A percentile compares a stretch with the other conserved stretches of the same genome.
Evolutionary conservation across 2,797 vertebrate genomes (phyloP).

Genomic region (Limnodromus scolopaceus): DNA sequence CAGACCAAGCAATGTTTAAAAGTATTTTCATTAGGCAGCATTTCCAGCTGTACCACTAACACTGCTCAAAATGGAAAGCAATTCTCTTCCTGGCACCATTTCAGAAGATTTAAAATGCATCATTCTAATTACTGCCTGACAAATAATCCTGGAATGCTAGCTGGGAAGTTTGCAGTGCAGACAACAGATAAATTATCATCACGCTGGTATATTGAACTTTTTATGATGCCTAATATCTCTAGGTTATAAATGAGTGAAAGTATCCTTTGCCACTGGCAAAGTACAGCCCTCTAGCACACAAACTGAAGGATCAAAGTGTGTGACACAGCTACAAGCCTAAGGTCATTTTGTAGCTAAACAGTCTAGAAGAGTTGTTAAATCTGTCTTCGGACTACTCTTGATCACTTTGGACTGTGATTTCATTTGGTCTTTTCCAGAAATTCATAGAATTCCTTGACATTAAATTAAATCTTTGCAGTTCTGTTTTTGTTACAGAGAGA

Average conservation of each 20-base stretch:
- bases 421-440: neutral
- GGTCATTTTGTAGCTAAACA: neutral
- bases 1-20: constrained; percentile 65
- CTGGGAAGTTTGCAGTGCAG: constrained; percentile 48
- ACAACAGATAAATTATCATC: constrained; percentile 48
- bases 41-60: constrained; percentile 62
- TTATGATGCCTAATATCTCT: constrained; percentile 57
- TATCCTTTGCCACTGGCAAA: neutral
- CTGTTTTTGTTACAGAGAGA: neutral
- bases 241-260: neutral
- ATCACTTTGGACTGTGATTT: neutral
- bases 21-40: constrained; percentile 74
- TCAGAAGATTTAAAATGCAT: constrained; percentile 65
- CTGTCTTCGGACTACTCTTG: neutral
- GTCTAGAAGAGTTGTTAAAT: neutral
- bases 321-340: neutral
- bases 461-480: neutral
- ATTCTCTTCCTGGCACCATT: constrained; percentile 70
- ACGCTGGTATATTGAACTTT: constrained; percentile 62
- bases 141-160: constrained; percentile 52
- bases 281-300: neutral
- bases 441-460: neutral
- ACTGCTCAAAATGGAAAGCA: constrained; percentile 56
- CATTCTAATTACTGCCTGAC: constrained; percentile 70
- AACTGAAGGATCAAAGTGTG: neutral